phyloP scores from a whole-genome alignment of 2,888 invertebrate genomes.

The Anarsia innoxiella region DNA sequence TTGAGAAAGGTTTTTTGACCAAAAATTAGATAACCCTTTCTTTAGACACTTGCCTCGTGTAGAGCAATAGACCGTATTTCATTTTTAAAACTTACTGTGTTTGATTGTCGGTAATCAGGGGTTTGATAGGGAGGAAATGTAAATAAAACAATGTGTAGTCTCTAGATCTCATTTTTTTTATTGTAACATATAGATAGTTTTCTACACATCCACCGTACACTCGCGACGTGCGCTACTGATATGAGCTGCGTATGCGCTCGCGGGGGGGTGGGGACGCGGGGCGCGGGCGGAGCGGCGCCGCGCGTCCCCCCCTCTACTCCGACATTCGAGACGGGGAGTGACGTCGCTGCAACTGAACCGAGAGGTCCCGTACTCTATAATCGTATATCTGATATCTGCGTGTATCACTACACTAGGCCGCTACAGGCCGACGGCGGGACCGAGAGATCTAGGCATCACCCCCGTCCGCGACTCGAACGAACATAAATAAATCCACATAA shows the following conservation, averaged over 20 bases:
- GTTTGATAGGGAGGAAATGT: no score
- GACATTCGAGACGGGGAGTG: constrained; percentile 14
- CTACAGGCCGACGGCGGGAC: constrained; percentile 7
- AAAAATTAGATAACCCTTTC: no score
- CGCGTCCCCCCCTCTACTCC: no score
- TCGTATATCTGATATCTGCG: constrained; percentile 5
- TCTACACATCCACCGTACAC: constrained; percentile 68
- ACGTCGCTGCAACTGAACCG: constrained; percentile 14
- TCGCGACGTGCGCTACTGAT: constrained; percentile 60
- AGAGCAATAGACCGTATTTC: no score
- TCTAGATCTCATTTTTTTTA: constrained; percentile 66
- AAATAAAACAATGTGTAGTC: constrained; percentile 43
- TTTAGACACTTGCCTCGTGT: no score
- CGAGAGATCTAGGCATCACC: constrained; percentile 4
- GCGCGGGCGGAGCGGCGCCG: constrained; percentile 18
- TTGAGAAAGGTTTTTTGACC: no score
- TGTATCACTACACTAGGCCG: constrained; percentile 4
- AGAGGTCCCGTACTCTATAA: constrained; percentile 6
- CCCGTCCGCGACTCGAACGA: constrained; percentile 19
- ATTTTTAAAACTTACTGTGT: no score
- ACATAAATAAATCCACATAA: constrained; percentile 55
- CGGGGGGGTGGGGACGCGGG: constrained; percentile 21
- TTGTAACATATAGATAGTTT: constrained; percentile 70
- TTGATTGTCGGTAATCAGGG: no score
- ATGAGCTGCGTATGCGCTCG: constrained; percentile 58